Evolutionary conservation across 2,888 invertebrate species (phyloP), one percentile per base, ranked within the genome.

Genomic region (Luffia ferchaultella): DNA sequence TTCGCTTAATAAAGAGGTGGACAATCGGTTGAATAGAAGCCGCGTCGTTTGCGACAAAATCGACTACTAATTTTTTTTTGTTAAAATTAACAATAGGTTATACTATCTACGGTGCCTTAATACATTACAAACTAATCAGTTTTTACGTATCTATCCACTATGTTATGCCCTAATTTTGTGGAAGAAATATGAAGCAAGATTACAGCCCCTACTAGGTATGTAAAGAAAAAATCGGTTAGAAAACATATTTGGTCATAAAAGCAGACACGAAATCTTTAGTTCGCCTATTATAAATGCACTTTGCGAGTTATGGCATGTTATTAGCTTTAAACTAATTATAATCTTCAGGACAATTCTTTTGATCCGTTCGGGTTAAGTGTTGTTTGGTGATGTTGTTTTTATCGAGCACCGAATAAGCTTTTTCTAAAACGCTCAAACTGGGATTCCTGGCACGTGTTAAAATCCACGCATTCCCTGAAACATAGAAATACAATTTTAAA

Each of bases 371-470:
- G 47, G 86, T 76, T 55, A 89, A 87, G 62, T 84, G 86, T 0
- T 84, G 79, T 53, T 83, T 73, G 58, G 84, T 87, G 50, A 90
- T 86, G 9, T 73, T 70, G 61, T 87, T 86, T 51, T 76, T 85
- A 54, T 89, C 87, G 9, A 88, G 60, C 1, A 80, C 76, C 46
- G 74, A 65, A 59, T 89, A 88, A 0, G 89, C 88, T 55, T 86
- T 86, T 56, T 89, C 83, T 61, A 91, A 64, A 0, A 87, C 79
- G 18, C 84, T 65, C 1, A 80, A 60, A 0, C 87, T 67, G 16
- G 91, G 90, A 48, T 82, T 76, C 30, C 83, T 76, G 47, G 86
- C 82, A 59, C 91, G 83, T 0, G 90, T 89, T 47, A 91, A 69
- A 50, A 91, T 87, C 91, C 91, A 85, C 1, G 76, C 67, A 53